Base-by-base conservation (phyloP, 2,113 vertebrate species). In the Empidonax traillii region DNA sequence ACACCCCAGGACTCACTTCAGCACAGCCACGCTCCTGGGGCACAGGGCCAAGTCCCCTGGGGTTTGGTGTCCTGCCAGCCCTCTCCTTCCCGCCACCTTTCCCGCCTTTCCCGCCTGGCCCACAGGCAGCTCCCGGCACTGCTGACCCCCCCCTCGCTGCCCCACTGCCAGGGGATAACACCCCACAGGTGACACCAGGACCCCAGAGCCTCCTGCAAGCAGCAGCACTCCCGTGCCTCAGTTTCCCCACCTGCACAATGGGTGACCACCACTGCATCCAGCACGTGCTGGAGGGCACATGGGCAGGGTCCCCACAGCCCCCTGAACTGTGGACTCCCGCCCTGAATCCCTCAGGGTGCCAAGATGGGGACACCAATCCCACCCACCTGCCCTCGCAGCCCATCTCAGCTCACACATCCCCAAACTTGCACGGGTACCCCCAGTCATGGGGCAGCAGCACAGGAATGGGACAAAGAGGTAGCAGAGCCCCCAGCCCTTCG, bases 231-330 rank as follows among this genome's bases (percentile, higher is more conserved):
- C 56, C 1, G 0, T 81, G 90, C 73, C 92, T 94, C 95, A 69
- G 61, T 92, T 83, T 83, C 46, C 80, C 77, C 80, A 11, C 3
- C 47, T 37, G 35, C 0, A 9, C 23, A 22, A 18, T 12, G 59
- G 75, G 53, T 10, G 35, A 68, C 4, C 0, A 23, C 22, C 3
- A 0, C 21, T 9, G 53, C 4, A 4, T 9, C 14, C 11, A 2
- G 31, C 1, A 5, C 1, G 16, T 7, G 28, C 53, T 14, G 49
- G 11, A 22, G 76, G 28, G 13, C 0, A 2, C 18, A 0, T 0
- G 49, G 35, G 59, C 13, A 46, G 8, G 2, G 59, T 39, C 43
- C 55, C 41, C n/a, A 5, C 27, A 7, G 27, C 22, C 39, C n/a
- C 55, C 37, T 1, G 20, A 17, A 28, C 46, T 14, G 67, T 1